A percentile compares a stretch with the other conserved stretches of the same genome.
Conservation (phyloP, 2,888 invertebrate species). For the Choristoneura rosaceana region DNA sequence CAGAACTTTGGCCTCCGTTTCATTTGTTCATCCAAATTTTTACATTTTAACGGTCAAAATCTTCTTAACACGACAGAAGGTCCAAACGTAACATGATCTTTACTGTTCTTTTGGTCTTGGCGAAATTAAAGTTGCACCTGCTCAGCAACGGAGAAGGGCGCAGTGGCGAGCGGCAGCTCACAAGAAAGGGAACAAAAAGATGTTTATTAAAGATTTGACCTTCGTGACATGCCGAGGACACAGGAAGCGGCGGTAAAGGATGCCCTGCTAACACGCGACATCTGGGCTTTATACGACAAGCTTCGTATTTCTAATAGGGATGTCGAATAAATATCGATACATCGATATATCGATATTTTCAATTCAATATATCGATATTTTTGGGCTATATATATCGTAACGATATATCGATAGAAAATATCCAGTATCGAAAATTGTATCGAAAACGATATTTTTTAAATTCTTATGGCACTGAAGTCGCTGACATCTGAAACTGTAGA, state of each 20-base stretch:
- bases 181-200: constrained; percentile 34
- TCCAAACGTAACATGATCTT: constrained; percentile 30
- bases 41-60: constrained; percentile 9
- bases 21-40: neutral
- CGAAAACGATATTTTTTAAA: too few species aligned
- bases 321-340: too few species aligned
- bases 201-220: constrained; percentile 42
- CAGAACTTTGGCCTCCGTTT: neutral
- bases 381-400: too few species aligned
- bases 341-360: too few species aligned
- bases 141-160: constrained; percentile 10
- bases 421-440: too few species aligned
- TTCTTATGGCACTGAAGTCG: too few species aligned
- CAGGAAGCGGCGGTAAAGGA: constrained; percentile 37
- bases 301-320: constrained; percentile 11
- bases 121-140: constrained; percentile 36
- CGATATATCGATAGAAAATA: too few species aligned
- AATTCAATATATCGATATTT: too few species aligned
- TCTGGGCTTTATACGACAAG: constrained; percentile 23
- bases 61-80: constrained; percentile 19
- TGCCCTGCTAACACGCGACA: constrained; percentile 36
- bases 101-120: constrained; percentile 13
- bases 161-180: constrained; percentile 10
- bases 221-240: constrained; percentile 36
- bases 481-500: too few species aligned